phyloP scores from a whole-genome alignment of 2,113 vertebrate genomes.

The Elephas maximus region DNA sequence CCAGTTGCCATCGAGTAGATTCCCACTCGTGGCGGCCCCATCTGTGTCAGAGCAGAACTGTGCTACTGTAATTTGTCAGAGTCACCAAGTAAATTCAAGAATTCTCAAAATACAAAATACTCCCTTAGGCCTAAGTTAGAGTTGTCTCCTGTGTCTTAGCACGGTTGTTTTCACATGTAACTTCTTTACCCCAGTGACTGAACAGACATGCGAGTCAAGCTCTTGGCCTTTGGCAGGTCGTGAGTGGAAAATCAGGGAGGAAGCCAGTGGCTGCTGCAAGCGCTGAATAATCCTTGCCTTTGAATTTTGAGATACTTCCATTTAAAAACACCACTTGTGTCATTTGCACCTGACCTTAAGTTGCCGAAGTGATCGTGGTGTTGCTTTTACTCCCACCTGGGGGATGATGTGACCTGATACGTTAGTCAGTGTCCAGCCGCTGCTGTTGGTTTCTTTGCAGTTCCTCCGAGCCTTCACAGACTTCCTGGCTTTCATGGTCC shows the following conservation, averaged over 20 bases:
- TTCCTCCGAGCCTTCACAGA: slow-evolving; percentile 96
- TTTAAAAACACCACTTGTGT: accelerated
- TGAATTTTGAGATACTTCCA: not conserved
- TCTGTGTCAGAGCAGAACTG: too few relatives aligned
- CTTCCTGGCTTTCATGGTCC: slow-evolving; percentile 99
- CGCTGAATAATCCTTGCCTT: not conserved
- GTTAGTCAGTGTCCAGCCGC: not conserved
- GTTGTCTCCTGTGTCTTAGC: too few relatives aligned
- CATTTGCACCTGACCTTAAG: too few relatives aligned
- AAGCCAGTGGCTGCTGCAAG: not conserved
- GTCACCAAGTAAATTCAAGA: not conserved
- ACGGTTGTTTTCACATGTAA: not conserved
- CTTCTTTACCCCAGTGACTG: too few relatives aligned
- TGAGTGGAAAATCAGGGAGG: not conserved
- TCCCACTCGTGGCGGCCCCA: too few relatives aligned
- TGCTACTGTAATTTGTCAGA: not conserved
- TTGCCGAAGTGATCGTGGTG: accelerated
- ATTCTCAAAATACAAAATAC: not conserved
- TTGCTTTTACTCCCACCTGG: not conserved
- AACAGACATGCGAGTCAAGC: not conserved
- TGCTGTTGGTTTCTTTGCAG: slow-evolving; percentile 84
- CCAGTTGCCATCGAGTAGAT: too few relatives aligned
- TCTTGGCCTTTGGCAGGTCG: not conserved
- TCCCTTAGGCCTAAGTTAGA: not conserved
- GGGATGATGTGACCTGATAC: not conserved